Percentiles rank a stretch among this genome's conserved stretches.
Conservation (phyloP, 2,797 vertebrate species). For the Cynodonichthys magdalenae region DNA sequence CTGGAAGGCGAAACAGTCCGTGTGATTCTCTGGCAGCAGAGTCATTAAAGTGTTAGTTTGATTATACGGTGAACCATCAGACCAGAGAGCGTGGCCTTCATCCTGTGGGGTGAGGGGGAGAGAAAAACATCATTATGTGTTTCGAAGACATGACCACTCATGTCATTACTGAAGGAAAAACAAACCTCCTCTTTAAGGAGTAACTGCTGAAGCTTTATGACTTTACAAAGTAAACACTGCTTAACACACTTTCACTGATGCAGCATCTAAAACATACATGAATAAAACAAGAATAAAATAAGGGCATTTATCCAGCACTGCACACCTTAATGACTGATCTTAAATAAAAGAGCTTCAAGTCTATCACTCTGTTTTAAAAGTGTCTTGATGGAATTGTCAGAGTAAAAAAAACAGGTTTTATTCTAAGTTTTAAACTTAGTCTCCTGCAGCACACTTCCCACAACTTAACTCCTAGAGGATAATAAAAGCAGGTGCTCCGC, state of each 20-base stretch:
- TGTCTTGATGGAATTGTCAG: too few relatives aligned
- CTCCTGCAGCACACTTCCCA: too few relatives aligned
- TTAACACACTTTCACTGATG: background rate
- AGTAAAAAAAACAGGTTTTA: too few relatives aligned
- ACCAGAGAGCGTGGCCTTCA: conserved; percentile 84
- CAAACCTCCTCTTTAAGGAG: conserved; percentile 41
- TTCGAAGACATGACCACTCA: background rate
- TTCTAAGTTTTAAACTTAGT: too few relatives aligned
- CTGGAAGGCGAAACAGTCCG: conserved; percentile 88
- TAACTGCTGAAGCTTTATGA: conserved; percentile 14
- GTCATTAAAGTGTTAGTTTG: conserved; percentile 69
- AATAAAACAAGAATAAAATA: background rate
- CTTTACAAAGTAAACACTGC: conserved; percentile 24
- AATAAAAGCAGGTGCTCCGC: too few relatives aligned
- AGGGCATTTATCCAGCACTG: too few relatives aligned
- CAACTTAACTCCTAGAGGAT: too few relatives aligned
- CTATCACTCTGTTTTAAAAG: too few relatives aligned
- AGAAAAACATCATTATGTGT: conserved; percentile 1
- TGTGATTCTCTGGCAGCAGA: conserved; percentile 81
- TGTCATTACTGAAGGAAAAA: conserved; percentile 33
- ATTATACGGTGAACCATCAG: conserved; percentile 82
- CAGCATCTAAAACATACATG: background rate
- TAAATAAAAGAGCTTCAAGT: too few relatives aligned
- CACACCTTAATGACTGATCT: too few relatives aligned
- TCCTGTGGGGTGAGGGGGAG: conserved; percentile 68